Evolutionary conservation across 2,888 invertebrate genomes (phyloP).

Genomic region (Volucella inanis): DNA sequence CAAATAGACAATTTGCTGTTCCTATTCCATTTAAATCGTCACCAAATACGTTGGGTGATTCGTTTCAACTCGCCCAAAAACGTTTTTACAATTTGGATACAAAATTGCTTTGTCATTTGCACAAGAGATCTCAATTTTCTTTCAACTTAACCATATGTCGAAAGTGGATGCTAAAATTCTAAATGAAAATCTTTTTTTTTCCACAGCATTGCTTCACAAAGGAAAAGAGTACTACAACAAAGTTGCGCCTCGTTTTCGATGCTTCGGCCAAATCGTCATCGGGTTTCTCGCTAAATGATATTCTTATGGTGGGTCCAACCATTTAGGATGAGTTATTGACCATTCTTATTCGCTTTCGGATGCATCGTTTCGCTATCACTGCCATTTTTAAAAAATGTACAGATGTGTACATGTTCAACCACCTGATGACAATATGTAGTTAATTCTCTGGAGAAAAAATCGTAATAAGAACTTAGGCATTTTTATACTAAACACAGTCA

Average conservation of each 20-base stretch:
- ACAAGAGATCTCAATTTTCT: neutral
- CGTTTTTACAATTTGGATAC: conserved; percentile 11
- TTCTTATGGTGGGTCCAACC: conserved; percentile 17
- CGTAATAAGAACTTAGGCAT: neutral
- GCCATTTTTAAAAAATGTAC: conserved; percentile 7
- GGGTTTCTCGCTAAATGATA: conserved; percentile 12
- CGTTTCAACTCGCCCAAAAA: neutral
- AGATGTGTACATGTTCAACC: too few relatives aligned
- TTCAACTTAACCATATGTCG: conserved; percentile 9
- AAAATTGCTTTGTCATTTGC: neutral
- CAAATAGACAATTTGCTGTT: conserved; percentile 3
- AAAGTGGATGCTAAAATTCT: neutral
- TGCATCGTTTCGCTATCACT: conserved; percentile 4
- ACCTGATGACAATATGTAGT: conserved; percentile 4
- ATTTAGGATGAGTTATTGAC: conserved; percentile 21
- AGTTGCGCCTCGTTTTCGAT: conserved; percentile 11
- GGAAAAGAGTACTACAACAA: conserved; percentile 17
- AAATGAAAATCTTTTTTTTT: conserved; percentile 2
- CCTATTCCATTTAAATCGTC: conserved; percentile 13
- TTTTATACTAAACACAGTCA: too few relatives aligned
- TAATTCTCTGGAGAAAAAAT: conserved; percentile 8
- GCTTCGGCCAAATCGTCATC: neutral
- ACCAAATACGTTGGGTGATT: neutral
- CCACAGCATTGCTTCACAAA: conserved; percentile 13
- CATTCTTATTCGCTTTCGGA: neutral